phyloP scores from a whole-genome alignment of 2,888 invertebrate species.

The Leucozona laternaria region DNA sequence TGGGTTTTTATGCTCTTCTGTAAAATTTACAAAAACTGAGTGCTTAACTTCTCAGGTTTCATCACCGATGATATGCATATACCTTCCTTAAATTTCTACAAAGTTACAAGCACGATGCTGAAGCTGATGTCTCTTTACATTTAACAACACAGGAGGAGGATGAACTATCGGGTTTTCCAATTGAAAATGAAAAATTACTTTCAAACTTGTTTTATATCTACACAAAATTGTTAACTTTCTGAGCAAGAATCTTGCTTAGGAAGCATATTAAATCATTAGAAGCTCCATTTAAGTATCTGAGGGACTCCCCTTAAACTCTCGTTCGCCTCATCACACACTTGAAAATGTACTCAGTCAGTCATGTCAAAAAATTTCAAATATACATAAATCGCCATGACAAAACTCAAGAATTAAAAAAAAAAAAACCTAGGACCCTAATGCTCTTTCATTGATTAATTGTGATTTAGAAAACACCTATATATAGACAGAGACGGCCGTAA shows the following conservation, averaged over 20 bases:
- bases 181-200: slow-evolving; percentile 55
- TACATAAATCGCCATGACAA: slow-evolving; percentile 55
- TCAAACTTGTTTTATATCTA: background rate
- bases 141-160: background rate
- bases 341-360: slow-evolving; percentile 28
- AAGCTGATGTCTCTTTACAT: background rate
- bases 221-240: slow-evolving; percentile 50
- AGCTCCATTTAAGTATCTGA: slow-evolving; percentile 56
- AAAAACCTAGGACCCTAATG: slow-evolving; percentile 6
- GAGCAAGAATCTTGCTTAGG: slow-evolving; percentile 7
- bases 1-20: too few species aligned
- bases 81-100: background rate
- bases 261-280: slow-evolving; percentile 48
- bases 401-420: slow-evolving; percentile 1
- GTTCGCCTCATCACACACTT: background rate
- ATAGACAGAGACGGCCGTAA: slow-evolving; percentile 22
- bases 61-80: background rate
- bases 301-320: background rate
- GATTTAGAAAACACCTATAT: slow-evolving; percentile 62
- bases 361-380: background rate
- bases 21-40: too few species aligned
- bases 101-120: background rate
- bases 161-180: background rate
- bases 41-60: too few species aligned
- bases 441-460: slow-evolving; percentile 68